Conservation (phyloP, 2,113 vertebrate genomes). For the Pygoscelis adeliae region DNA sequence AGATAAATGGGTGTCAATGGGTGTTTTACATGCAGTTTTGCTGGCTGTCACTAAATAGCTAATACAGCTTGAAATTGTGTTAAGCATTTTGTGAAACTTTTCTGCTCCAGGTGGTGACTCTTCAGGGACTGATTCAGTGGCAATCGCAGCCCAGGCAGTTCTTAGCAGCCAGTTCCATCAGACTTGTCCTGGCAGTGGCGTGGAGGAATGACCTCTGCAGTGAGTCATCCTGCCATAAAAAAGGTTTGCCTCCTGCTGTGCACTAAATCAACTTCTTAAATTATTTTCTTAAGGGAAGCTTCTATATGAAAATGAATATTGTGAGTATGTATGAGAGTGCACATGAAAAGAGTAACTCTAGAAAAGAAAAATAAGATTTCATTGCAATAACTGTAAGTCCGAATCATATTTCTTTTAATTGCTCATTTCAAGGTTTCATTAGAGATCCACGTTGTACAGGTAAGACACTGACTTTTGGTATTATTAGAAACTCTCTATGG, state of each 20-base stretch:
- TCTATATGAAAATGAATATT: neutral
- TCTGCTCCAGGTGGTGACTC: neutral
- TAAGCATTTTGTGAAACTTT: neutral
- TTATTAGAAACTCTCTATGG: neutral
- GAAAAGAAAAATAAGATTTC: neutral
- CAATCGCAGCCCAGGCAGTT: neutral
- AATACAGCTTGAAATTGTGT: neutral
- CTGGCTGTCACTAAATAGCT: neutral
- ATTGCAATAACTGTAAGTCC: neutral
- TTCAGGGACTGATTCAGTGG: neutral
- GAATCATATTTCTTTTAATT: neutral
- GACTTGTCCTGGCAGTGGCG: fast-evolving
- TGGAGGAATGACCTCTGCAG: neutral
- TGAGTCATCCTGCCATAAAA: neutral
- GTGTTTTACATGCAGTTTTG: neutral
- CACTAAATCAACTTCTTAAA: neutral
- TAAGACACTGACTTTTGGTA: neutral
- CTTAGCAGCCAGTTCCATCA: neutral
- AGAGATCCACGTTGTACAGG: neutral
- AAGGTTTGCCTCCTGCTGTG: neutral
- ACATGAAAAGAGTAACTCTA: neutral
- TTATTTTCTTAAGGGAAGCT: neutral
- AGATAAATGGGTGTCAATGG: neutral
- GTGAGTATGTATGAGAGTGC: neutral
- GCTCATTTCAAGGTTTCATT: neutral